A percentile compares a stretch with the other conserved stretches of the same genome.
phyloP scores from a whole-genome alignment of 1,140 invertebrate species.

The Lepidurus arcticus region DNA sequence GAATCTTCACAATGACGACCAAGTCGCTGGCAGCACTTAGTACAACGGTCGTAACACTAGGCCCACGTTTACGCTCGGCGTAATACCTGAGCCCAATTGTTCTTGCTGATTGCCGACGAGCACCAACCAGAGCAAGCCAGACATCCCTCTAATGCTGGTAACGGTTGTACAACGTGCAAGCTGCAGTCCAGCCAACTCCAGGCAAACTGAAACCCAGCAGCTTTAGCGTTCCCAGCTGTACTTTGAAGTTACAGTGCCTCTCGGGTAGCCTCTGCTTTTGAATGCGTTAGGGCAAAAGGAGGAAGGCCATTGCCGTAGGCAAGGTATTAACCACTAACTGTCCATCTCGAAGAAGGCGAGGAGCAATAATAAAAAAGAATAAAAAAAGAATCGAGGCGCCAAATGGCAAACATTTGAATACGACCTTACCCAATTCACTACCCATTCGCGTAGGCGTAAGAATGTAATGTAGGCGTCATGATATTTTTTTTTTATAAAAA shows the following conservation, averaged over 20 bases:
- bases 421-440: not conserved
- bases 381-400: slow-evolving; percentile 12
- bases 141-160: not conserved
- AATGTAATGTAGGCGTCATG: not conserved
- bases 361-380: not conserved
- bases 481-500: not conserved
- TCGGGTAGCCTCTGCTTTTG: slow-evolving; percentile 7
- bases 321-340: slow-evolving; percentile 13
- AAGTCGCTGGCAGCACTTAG: not conserved
- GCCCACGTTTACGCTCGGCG: not conserved
- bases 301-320: slow-evolving; percentile 16
- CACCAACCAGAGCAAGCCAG: not conserved
- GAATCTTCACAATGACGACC: not conserved
- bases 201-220: not conserved
- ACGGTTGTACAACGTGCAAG: not conserved
- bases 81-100: not conserved
- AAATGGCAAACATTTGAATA: slow-evolving; percentile 3
- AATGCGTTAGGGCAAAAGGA: slow-evolving; percentile 15
- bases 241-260: not conserved
- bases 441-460: not conserved
- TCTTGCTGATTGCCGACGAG: not conserved
- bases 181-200: not conserved
- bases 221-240: not conserved
- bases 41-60: not conserved
- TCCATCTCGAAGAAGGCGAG: slow-evolving; percentile 1